A percentile compares a stretch with the other conserved stretches of the same genome.
These are phyloP conservation scores for Squalus acanthias DNA, from an alignment of 2,797 vertebrate genomes.

Conservation along the genomic window DNA sequence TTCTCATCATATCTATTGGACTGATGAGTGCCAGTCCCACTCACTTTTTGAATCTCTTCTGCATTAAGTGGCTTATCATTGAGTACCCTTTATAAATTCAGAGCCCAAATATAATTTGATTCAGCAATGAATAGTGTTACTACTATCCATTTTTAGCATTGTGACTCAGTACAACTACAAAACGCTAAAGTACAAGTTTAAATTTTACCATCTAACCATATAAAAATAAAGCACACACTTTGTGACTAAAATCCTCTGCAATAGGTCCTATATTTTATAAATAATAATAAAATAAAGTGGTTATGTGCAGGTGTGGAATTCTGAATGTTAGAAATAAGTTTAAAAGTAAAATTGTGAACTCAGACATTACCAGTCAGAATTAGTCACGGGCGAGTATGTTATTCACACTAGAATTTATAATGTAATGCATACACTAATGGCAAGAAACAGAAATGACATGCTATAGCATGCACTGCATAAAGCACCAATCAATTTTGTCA, in stretches of 20 bases:
- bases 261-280: not conserved
- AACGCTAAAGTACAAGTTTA: not conserved
- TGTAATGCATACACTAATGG: conserved; percentile 15
- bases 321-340: not conserved
- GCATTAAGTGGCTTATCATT: not conserved
- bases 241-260: not conserved
- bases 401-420: no score
- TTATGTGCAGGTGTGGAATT: not conserved
- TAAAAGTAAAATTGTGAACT: not conserved
- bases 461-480: not conserved
- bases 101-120: not conserved
- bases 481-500: conserved; percentile 28
- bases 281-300: not conserved
- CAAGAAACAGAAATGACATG: not conserved
- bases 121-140: not conserved
- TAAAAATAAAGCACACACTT: not conserved
- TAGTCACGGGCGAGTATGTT: not conserved
- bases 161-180: not conserved
- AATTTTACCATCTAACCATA: not conserved
- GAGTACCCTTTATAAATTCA: not conserved
- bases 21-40: not conserved
- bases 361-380: no score
- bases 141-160: not conserved
- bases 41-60: not conserved
- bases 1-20: not conserved